Percentiles rank a stretch among this genome's conserved stretches.
These are phyloP conservation scores for Hipposideros larvatus DNA, from an alignment of 2,797 vertebrate genomes.

Conservation along the genomic window DNA sequence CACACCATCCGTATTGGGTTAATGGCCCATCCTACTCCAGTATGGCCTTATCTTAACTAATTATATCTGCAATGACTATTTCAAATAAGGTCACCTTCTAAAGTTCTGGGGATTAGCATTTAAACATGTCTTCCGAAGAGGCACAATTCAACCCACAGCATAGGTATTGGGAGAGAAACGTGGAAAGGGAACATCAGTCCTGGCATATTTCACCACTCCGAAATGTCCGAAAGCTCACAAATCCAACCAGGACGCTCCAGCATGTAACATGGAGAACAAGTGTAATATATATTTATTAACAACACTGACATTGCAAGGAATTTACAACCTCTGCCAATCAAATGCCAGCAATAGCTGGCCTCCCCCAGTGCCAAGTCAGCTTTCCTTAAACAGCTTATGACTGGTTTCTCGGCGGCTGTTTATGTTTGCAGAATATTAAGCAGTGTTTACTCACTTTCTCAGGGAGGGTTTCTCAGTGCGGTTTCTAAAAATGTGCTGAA, in stretches of 20 bases:
- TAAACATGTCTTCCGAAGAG: background rate
- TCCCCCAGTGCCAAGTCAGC: constrained; percentile 62
- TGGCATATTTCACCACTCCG: background rate
- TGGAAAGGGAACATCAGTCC: rapidly evolving
- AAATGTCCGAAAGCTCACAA: background rate
- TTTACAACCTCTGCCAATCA: constrained; percentile 43
- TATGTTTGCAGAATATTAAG: constrained; percentile 87
- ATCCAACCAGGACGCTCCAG: background rate
- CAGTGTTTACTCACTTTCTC: constrained; percentile 84
- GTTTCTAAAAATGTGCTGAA: constrained; percentile 89
- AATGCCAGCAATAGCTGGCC: constrained; percentile 44
- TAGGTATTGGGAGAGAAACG: background rate
- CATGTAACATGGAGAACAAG: background rate
- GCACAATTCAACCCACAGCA: background rate
- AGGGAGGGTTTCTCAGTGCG: constrained; percentile 80
- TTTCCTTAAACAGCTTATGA: constrained; percentile 50
- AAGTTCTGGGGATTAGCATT: background rate
- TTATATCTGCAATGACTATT: background rate
- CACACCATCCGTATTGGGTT: background rate
- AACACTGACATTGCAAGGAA: background rate
- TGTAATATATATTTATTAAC: background rate
- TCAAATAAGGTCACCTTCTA: background rate
- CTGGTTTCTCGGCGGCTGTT: constrained; percentile 77
- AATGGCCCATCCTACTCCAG: background rate
- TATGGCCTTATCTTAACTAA: background rate